Evolutionary conservation across 2,888 invertebrate species (phyloP).

Genomic region (Ophraella communa): DNA sequence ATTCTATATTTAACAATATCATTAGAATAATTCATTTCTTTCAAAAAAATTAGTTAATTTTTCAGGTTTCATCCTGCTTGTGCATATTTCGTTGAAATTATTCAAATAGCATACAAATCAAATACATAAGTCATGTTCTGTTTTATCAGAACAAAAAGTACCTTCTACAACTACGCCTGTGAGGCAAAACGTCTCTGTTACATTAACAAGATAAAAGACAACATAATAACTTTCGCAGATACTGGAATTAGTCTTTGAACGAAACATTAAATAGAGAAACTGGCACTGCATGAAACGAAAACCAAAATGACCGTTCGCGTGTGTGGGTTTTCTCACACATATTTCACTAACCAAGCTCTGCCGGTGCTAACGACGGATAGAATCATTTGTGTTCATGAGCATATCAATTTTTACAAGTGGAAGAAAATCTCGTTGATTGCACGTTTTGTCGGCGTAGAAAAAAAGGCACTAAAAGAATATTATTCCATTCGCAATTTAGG

Average conservation of each 20-base stretch:
- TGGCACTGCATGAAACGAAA: constrained; percentile 10
- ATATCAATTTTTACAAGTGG: constrained; percentile 6
- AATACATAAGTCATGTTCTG: too few species aligned
- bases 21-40: too few species aligned
- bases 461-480: background rate
- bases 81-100: too few species aligned
- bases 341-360: constrained; percentile 7
- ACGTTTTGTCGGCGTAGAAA: background rate
- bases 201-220: constrained; percentile 8
- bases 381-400: constrained; percentile 13
- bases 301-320: constrained; percentile 7
- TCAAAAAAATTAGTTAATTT: too few species aligned
- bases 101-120: too few species aligned
- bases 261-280: constrained; percentile 6
- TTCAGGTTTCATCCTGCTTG: too few species aligned
- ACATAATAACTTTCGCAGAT: constrained; percentile 5
- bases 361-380: constrained; percentile 1
- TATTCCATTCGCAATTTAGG: background rate
- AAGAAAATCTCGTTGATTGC: constrained; percentile 6
- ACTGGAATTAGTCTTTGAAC: constrained; percentile 7
- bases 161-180: background rate
- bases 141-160: background rate
- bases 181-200: background rate
- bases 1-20: too few species aligned
- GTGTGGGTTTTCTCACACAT: constrained; percentile 12